Evolutionary conservation across 2,113 vertebrate genomes (phyloP), one percentile per base, ranked within the genome.

Genomic region (Elgaria multicarinata): DNA sequence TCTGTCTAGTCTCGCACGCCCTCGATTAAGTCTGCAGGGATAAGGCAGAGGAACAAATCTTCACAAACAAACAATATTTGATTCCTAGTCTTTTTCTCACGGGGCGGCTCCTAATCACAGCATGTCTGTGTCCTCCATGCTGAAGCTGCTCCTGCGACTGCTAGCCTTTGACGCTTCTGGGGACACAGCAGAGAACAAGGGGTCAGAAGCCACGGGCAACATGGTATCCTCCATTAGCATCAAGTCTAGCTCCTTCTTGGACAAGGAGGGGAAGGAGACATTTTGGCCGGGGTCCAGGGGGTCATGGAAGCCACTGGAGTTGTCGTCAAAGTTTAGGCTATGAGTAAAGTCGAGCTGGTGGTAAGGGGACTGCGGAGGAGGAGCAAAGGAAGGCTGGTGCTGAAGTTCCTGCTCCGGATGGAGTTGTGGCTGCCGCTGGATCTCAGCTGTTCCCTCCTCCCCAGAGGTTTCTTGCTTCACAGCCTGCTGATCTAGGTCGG

Each of bases 131-230:
- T 99, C 99, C 83, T 99, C 99, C 97, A 99, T 98, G 97, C 98
- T 99, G 96, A 99, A 99, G 97, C 99, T 99, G 97, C 99, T 99
- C 39, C 99, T 95, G 87, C 99, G 98, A 96, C 99, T 99, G 94
- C 99, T 99, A 97, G 98, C 98, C 85, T 99, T 97, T 58, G 99
- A 99, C 33, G 97, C 98, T 93, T 98, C 98, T 0, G 99, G 98
- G 77, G 99, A 99, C 98, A 99, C 98, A 79, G 98, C 98, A 0
- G 99, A 99, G 90, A 99, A 98, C 95, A 99, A 96, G 4, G 99
- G 99, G 94, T 99, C 99, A 0, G 97, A 97, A 46, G 97, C 97
- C 92, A 99, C 96, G 0, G 98, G 98, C 66, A 99, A 98, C 97
- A 99, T 97, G 20, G 98, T 97, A 97, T 99, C 98, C 26, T 99